Base-by-base conservation (phyloP, 1,140 invertebrate genomes). In the Elysia chlorotica region DNA sequence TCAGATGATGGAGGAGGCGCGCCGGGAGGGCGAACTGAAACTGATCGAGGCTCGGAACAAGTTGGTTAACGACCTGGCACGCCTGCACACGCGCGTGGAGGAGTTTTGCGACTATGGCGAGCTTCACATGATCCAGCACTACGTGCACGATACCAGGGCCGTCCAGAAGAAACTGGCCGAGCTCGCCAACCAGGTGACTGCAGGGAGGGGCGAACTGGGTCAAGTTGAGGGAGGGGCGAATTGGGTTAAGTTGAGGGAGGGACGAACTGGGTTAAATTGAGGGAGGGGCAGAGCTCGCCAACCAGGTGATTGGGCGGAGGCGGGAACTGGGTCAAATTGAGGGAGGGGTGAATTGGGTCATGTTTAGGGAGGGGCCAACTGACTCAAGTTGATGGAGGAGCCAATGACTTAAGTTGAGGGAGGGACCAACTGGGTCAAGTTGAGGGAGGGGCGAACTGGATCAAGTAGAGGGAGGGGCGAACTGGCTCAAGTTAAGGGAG, bases 21-120 rank as follows among this genome's bases (percentile, higher is more conserved):
- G 95, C 88, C 92, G 90, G 65, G 91, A 92, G 67, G 92, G 95
- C 81, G 94, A 96, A 87, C 93, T 95, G 79, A 89, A 90, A 73
- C 81, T 96, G 41, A 88, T 92, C 68, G 88, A 89, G 57, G 91
- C 91, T 78, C 91, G 93, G 19, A 90, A 91, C 54, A 90, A 91
- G 79, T 88, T 96, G 1, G 92, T 92, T 79, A 85, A 89, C 30
- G 90, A 93, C 78, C 89, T 95, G 65, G 87, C 91, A 73, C 92
- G 92, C 75, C 89, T 95, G 80, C 88, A 91, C 71, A 91, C 93
- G 41, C 91, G 92, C 74, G 87, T 90, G 21, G 89, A 88, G 62
- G 89, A 89, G 74, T 88, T 90, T 74, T 88, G 89, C 65, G 88
- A 90, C 73, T 87, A 85, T 71, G 87, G 88, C 17, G 89, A 90